Base-by-base conservation (phyloP, 2,113 vertebrate species). In the Micromys minutus region DNA sequence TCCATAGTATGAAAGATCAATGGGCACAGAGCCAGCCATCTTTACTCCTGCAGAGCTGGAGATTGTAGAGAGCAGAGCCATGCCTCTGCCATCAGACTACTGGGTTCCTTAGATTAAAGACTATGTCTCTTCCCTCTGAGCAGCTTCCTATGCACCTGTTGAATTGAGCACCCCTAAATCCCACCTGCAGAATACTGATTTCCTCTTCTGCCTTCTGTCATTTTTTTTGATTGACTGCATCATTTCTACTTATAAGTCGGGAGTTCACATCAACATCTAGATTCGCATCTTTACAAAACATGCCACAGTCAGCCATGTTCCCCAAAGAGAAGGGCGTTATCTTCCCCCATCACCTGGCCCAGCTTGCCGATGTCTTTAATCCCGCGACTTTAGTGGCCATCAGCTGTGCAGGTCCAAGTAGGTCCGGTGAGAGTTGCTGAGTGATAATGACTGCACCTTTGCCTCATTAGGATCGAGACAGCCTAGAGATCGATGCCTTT, bases 401-500 rank as follows among this genome's bases (percentile, higher is more conserved):
- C 34, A 19, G 87, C 19, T 24, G 45, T 1, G 0, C 6, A 7
- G 7, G 3, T 61, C 47, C 5, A 45, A 36, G 29, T 15, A 5
- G 3, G 17, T 91, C 91, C 76, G 17, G 89, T 34, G 45, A 5
- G 31, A 61, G 39, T 16, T 1, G 29, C 5, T 57, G 90, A 74
- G 26, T 0, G 17, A 47, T 19, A 15, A 24, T 50, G 16, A 15
- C 89, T 86, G 63, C 29, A 11, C n/a, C 55, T 93, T 69, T 90
- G 95, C 88, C 90, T 97, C 85, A 77, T 95, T 96, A 96, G 92
- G 75, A n/a, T 61, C 0, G 0, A 34, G 71, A 80, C 2, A 29
- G 63, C 85, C 80, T 85, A 57, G 90, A 72, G 76, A 94, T 95
- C 85, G 13, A 86, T 90, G 95, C 52, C 80, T 55, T 87, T 89